Conservation (phyloP, 2,888 invertebrate species). For the Dryobota labecula region DNA sequence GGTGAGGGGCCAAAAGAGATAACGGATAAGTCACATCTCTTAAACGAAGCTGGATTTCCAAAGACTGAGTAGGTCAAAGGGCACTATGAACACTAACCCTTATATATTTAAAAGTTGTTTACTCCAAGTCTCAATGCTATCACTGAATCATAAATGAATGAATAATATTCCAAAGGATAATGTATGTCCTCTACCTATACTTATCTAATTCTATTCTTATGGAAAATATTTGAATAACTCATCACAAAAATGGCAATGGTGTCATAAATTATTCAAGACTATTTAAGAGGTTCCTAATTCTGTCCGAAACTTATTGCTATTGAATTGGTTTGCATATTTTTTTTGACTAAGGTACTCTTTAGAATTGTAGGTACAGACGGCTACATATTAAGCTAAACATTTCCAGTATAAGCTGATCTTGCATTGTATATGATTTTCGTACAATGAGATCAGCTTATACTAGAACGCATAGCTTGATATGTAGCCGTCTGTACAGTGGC, state of each 20-base stretch:
- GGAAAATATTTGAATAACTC: not conserved
- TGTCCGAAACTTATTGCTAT: not conserved
- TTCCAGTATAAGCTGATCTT: too few species aligned
- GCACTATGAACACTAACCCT: slow-evolving; percentile 3
- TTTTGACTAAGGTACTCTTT: not conserved
- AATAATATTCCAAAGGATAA: slow-evolving; percentile 20
- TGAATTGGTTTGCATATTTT: not conserved
- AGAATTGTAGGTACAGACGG: too few species aligned
- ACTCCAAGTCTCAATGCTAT: slow-evolving; percentile 29
- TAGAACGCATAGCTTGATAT: too few species aligned
- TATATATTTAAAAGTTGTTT: slow-evolving; percentile 27
- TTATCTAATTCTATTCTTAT: slow-evolving; percentile 8
- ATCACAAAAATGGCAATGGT: slow-evolving; percentile 6
- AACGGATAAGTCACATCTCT: slow-evolving; percentile 78
- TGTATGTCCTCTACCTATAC: slow-evolving; percentile 7
- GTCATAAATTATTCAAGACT: slow-evolving; percentile 23
- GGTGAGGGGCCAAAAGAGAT: slow-evolving; percentile 94
- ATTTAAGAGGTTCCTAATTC: not conserved
- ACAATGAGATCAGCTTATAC: too few species aligned
- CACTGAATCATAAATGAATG: slow-evolving; percentile 18
- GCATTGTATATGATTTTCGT: too few species aligned
- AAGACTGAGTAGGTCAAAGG: slow-evolving; percentile 37
- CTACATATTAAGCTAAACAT: too few species aligned
- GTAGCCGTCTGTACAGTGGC: too few species aligned
- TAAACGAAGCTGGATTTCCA: slow-evolving; percentile 77